Conservation (phyloP, 2,888 invertebrate species). For the Eilema depressum region DNA sequence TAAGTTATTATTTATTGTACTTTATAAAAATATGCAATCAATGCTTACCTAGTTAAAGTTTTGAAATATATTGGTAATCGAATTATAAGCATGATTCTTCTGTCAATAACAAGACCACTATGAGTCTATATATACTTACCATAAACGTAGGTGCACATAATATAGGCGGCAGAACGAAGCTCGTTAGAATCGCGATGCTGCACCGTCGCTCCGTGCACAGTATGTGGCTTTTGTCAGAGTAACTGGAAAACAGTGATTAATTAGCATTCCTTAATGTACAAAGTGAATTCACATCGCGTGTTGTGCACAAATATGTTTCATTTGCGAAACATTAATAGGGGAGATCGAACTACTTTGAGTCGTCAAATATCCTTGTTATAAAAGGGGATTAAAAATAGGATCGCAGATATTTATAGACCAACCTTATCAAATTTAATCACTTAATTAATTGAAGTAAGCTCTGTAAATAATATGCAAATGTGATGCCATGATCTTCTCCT, state of each 20-base stretch:
- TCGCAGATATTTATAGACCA: too few species aligned
- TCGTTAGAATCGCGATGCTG: conserved; percentile 91
- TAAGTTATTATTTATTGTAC: background rate
- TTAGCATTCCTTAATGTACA: conserved; percentile 2
- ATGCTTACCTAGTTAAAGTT: background rate
- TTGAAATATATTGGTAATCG: background rate
- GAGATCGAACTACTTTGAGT: too few species aligned
- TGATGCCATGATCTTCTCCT: too few species aligned
- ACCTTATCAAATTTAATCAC: too few species aligned
- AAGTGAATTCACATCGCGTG: background rate
- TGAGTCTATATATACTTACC: conserved; percentile 64
- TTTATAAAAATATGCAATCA: too few species aligned
- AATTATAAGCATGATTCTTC: background rate
- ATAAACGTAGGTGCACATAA: conserved; percentile 95
- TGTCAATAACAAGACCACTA: background rate
- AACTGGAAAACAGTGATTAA: conserved; percentile 82
- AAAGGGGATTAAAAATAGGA: too few species aligned
- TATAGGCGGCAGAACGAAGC: conserved; percentile 92
- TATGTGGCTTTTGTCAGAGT: conserved; percentile 91
- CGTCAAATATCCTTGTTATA: too few species aligned
- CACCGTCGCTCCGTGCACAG: conserved; percentile 93
- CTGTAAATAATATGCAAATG: too few species aligned
- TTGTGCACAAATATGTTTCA: too few species aligned
- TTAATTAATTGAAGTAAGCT: too few species aligned
- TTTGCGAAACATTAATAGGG: too few species aligned